These are phyloP conservation scores for Sinohyriopsis cumingii DNA, from an alignment of 2,888 invertebrate genomes.

Conservation along the genomic window DNA sequence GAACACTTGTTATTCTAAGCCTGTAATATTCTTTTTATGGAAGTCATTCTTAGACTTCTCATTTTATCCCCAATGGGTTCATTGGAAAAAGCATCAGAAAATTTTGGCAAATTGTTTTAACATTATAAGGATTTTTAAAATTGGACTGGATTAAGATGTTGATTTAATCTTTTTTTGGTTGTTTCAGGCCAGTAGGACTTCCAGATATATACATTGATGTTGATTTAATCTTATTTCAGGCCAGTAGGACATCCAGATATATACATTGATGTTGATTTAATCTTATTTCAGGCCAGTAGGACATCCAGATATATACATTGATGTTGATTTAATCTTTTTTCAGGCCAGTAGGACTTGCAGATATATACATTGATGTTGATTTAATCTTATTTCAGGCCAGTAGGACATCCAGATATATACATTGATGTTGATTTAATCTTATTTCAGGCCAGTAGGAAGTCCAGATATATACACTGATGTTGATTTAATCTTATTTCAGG, in stretches of 20 bases:
- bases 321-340: too few relatives aligned
- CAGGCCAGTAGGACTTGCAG: conserved; percentile 58
- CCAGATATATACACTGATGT: conserved; percentile 58
- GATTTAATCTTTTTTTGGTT: not conserved
- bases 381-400: conserved; percentile 47
- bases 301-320: conserved; percentile 58
- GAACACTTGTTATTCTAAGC: too few relatives aligned
- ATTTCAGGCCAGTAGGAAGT: conserved; percentile 53
- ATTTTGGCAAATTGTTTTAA: too few relatives aligned
- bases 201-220: too few relatives aligned
- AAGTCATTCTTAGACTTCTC: conserved; percentile 6
- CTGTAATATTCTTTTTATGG: too few relatives aligned
- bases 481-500: too few relatives aligned
- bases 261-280: too few relatives aligned
- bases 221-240: too few relatives aligned
- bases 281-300: conserved; percentile 52
- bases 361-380: conserved; percentile 62
- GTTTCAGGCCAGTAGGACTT: conserved; percentile 63
- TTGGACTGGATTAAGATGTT: too few relatives aligned
- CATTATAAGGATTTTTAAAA: too few relatives aligned
- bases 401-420: conserved; percentile 60
- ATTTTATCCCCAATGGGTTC: conserved; percentile 7
- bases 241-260: conserved; percentile 59
- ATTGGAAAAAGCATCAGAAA: not conserved
- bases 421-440: too few relatives aligned